Percentiles rank a stretch among this genome's conserved stretches.
These are phyloP conservation scores for Drosophila virilis DNA, from an alignment of 1,140 invertebrate species.

Conservation along the genomic window DNA sequence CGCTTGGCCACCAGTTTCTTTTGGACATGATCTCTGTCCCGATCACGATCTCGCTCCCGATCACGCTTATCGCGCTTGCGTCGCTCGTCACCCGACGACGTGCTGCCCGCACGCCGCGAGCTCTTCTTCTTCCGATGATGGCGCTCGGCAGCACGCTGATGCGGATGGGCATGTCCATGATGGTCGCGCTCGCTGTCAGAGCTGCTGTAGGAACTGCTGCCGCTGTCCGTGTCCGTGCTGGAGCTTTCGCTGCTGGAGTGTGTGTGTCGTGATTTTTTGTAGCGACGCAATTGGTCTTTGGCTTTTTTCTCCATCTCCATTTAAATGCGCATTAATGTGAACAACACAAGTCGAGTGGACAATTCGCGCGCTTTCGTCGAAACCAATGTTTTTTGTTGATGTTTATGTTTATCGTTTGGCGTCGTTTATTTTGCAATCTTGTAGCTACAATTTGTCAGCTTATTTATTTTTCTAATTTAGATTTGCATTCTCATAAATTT, in stretches of 20 bases:
- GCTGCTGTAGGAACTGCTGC: slow-evolving; percentile 76
- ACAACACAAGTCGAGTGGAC: background rate
- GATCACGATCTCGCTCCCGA: slow-evolving; percentile 70
- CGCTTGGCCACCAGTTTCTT: slow-evolving; percentile 81
- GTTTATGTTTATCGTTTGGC: slow-evolving; percentile 35
- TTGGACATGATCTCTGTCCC: slow-evolving; percentile 67
- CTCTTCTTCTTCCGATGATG: slow-evolving; percentile 80
- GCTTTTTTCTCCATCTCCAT: slow-evolving; percentile 79
- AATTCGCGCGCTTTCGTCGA: slow-evolving; percentile 13
- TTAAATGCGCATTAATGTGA: background rate
- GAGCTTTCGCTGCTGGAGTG: slow-evolving; percentile 81
- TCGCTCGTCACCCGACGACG: slow-evolving; percentile 72
- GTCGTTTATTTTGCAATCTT: slow-evolving; percentile 38
- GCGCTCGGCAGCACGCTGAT: slow-evolving; percentile 51
- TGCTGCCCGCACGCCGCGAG: slow-evolving; percentile 57
- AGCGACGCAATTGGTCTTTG: slow-evolving; percentile 74
- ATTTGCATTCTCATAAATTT: slow-evolving; percentile 2
- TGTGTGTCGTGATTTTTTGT: slow-evolving; percentile 74
- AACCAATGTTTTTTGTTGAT: background rate
- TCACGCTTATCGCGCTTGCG: slow-evolving; percentile 65
- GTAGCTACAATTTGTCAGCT: background rate
- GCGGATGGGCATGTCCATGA: slow-evolving; percentile 36
- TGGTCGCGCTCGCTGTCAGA: slow-evolving; percentile 69
- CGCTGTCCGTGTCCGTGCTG: slow-evolving; percentile 74
- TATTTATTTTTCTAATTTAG: slow-evolving; percentile 29